Conservation (phyloP, 2,797 vertebrate species). For the Geotrypetes seraphini region DNA sequence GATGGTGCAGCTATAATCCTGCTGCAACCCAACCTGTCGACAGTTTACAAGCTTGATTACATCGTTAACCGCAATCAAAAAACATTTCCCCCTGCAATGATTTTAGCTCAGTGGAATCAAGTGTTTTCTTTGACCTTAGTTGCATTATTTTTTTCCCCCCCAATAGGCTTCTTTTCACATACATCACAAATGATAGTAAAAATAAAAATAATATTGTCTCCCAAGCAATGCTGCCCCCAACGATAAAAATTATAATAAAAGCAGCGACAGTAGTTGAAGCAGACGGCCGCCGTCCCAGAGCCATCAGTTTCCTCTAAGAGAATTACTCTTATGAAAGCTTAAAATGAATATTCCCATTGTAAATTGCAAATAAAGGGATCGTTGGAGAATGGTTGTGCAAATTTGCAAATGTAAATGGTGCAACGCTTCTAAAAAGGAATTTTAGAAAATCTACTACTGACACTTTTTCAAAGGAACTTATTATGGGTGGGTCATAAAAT, state of each 20-base stretch:
- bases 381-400: too few relatives aligned
- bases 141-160: conserved; percentile 55
- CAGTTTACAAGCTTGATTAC: conserved; percentile 62
- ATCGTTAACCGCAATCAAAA: conserved; percentile 70
- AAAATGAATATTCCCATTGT: too few relatives aligned
- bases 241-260: conserved; percentile 42
- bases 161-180: conserved; percentile 60
- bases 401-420: too few relatives aligned
- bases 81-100: conserved; percentile 58
- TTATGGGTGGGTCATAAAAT: too few relatives aligned
- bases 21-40: conserved; percentile 45
- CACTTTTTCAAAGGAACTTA: too few relatives aligned
- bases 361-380: too few relatives aligned
- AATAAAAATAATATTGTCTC: conserved; percentile 45
- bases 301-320: conserved; percentile 20
- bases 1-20: conserved; percentile 37
- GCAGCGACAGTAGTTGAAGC: conserved; percentile 27
- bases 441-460: too few relatives aligned
- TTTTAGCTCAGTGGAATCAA: conserved; percentile 55
- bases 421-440: too few relatives aligned
- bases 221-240: conserved; percentile 37
- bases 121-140: conserved; percentile 65
- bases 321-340: too few relatives aligned
- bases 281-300: conserved; percentile 31
- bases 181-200: conserved; percentile 57